Percentiles rank a stretch among this genome's conserved stretches.
phyloP scores from a whole-genome alignment of 2,888 invertebrate genomes.

The Luperina testacea region DNA sequence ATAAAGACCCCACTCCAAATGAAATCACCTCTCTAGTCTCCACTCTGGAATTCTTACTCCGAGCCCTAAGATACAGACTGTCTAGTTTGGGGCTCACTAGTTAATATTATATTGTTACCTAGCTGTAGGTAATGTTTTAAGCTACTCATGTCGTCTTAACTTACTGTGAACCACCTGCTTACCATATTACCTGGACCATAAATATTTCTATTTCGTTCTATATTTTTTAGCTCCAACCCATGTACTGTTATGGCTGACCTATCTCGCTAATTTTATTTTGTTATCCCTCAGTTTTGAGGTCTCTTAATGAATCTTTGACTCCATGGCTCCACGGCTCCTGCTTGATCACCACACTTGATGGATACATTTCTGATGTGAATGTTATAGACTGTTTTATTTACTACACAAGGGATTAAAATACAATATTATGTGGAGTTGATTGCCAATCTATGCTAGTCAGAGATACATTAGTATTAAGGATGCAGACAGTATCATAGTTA shows the following conservation, averaged over 20 bases:
- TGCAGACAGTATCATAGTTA: neutral
- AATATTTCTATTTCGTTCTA: no score
- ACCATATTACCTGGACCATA: no score
- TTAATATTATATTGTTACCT: no score
- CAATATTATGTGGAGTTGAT: neutral
- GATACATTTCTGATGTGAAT: neutral
- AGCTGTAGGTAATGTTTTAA: no score
- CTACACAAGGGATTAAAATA: neutral
- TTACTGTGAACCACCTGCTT: no score
- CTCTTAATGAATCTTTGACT: neutral
- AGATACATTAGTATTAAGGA: neutral
- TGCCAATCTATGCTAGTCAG: neutral
- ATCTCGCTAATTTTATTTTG: neutral
- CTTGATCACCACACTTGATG: neutral
- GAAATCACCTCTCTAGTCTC: no score
- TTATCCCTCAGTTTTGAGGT: neutral
- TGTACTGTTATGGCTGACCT: neutral
- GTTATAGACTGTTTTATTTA: neutral
- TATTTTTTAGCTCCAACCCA: neutral
- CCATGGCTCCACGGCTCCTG: neutral
- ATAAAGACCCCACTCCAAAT: no score
- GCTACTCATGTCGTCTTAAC: no score
- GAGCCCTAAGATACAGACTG: no score
- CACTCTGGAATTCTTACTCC: no score
- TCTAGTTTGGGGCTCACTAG: no score